Conservation (phyloP, 92 coral and sea anemone species). For the Isaurus tuberculatus region DNA sequence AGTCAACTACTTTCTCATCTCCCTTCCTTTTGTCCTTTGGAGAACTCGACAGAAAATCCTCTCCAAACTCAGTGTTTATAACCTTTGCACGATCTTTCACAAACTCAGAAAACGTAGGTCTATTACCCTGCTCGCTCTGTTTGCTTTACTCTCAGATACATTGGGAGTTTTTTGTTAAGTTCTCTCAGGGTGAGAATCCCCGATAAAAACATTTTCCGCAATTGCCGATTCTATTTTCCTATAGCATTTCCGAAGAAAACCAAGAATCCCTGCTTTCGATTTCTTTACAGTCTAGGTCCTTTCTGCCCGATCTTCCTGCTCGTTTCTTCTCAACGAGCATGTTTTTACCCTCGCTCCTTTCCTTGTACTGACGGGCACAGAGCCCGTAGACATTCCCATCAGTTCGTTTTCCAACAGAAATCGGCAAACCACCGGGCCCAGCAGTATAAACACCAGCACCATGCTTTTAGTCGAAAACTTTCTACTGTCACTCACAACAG, state of each 20-base stretch:
- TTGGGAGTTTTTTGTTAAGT: background rate
- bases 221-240: conserved; percentile 17
- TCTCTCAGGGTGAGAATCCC: conserved; percentile 17
- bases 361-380: conserved; percentile 37
- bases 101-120: too few relatives aligned
- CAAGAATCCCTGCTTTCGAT: conserved; percentile 43
- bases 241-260: conserved; percentile 16
- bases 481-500: conserved; percentile 26
- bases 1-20: conserved; percentile 1
- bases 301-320: conserved; percentile 44
- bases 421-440: background rate
- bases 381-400: conserved; percentile 34
- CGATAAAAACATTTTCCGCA: conserved; percentile 18
- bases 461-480: conserved; percentile 26
- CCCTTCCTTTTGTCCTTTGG: conserved; percentile 3
- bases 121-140: background rate
- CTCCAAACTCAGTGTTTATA: conserved; percentile 5
- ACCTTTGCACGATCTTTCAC: conserved; percentile 8
- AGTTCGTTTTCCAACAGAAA: background rate
- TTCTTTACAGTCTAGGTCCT: conserved; percentile 43
- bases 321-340: conserved; percentile 37
- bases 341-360: conserved; percentile 46
- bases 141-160: background rate
- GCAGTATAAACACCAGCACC: background rate
- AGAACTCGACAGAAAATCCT: background rate